Evolutionary conservation across 2,888 invertebrate genomes (phyloP).

Genomic region (Philereme transversata): DNA sequence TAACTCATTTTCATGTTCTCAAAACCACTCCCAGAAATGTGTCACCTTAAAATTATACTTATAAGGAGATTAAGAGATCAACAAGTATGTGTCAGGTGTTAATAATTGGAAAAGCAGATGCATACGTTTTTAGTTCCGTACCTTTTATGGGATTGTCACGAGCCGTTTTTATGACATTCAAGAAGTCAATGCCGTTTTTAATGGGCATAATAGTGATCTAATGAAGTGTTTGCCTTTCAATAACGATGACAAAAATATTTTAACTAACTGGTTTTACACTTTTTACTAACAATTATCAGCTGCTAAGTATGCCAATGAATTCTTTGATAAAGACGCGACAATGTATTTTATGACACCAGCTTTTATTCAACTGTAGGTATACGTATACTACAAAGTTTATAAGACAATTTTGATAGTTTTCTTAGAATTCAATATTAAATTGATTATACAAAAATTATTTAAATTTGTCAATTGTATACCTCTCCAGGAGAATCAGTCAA

Average conservation of each 20-base stretch:
- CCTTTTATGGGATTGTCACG: conserved; percentile 57
- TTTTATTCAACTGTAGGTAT: too few species aligned
- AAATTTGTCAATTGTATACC: too few species aligned
- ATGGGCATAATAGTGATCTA: conserved; percentile 34
- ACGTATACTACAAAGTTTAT: too few species aligned
- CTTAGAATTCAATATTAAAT: too few species aligned
- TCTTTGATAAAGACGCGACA: background rate
- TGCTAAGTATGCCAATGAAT: conserved; percentile 3
- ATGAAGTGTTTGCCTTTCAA: conserved; percentile 36
- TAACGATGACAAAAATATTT: conserved; percentile 31
- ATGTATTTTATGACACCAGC: background rate
- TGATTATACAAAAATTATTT: too few species aligned
- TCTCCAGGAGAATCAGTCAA: too few species aligned
- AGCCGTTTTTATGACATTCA: conserved; percentile 36
- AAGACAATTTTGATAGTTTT: too few species aligned
- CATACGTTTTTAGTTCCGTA: conserved; percentile 44
- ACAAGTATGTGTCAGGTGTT: background rate
- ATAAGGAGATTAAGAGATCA: conserved; percentile 9
- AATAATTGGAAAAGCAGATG: conserved; percentile 31
- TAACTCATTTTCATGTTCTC: conserved; percentile 25
- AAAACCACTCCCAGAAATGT: conserved; percentile 6
- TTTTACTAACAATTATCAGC: conserved; percentile 12
- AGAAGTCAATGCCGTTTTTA: conserved; percentile 38
- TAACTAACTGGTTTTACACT: conserved; percentile 19
- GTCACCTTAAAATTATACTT: conserved; percentile 24